Conservation (phyloP, 2,888 invertebrate species). For the Ornithoptera alexandrae region DNA sequence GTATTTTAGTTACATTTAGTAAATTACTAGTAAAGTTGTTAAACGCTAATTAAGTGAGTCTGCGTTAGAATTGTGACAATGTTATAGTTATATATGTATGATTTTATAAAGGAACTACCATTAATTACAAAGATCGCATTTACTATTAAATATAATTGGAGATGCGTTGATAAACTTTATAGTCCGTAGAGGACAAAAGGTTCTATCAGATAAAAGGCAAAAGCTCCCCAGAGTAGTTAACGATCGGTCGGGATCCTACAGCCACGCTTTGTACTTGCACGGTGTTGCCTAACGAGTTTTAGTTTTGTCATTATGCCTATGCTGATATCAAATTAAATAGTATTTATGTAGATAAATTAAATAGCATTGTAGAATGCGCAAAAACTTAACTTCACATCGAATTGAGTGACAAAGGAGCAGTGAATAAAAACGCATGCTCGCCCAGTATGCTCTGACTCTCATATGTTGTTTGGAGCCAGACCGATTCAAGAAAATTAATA, state of each 20-base stretch:
- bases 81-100: neutral
- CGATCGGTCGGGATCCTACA: neutral
- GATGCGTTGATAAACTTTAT: neutral
- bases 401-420: too few relatives aligned
- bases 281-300: neutral
- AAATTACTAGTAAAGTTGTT: neutral
- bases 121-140: neutral
- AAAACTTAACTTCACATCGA: too few relatives aligned
- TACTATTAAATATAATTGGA: neutral
- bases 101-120: neutral
- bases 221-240: conserved; percentile 1
- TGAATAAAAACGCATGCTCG: too few relatives aligned
- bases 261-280: neutral
- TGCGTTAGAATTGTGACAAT: neutral
- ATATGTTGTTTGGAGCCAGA: too few relatives aligned
- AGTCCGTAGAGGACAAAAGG: conserved; percentile 2
- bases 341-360: too few relatives aligned
- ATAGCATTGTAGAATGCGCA: too few relatives aligned
- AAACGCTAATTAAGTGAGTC: neutral
- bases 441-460: too few relatives aligned
- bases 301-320: neutral
- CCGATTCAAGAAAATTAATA: too few relatives aligned
- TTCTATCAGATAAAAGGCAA: conserved; percentile 4
- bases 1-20: too few relatives aligned
- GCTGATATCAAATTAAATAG: too few relatives aligned